Evolutionary conservation across 2,888 invertebrate genomes (phyloP).

Genomic region (Ectemnius cavifrons): DNA sequence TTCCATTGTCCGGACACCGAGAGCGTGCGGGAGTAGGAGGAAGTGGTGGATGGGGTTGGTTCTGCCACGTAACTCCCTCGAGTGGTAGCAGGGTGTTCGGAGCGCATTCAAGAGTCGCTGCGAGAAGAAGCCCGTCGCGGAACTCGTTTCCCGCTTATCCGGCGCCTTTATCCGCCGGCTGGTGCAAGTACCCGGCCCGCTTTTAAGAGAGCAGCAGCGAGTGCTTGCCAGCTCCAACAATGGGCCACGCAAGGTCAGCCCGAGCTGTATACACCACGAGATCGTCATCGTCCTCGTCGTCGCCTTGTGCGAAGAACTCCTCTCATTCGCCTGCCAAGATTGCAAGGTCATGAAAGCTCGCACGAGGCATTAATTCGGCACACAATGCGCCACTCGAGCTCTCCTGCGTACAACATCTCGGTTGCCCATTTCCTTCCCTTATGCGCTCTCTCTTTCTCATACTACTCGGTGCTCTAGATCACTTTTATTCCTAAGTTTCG

Average conservation of each 20-base stretch:
- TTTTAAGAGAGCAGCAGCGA: not conserved
- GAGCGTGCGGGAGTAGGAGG: not conserved
- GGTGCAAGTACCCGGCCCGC: not conserved
- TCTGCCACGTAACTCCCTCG: too few species aligned
- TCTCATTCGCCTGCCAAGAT: not conserved
- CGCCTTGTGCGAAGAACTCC: not conserved
- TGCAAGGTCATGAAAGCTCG: slow-evolving; percentile 9
- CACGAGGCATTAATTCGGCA: not conserved
- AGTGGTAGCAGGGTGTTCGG: too few species aligned
- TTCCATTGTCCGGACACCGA: slow-evolving; percentile 1
- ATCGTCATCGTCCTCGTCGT: not conserved
- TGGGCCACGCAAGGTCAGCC: not conserved
- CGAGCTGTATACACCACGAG: not conserved
- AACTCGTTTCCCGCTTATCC: slow-evolving; percentile 7
- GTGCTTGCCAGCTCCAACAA: not conserved
- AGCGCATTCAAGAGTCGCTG: too few species aligned
- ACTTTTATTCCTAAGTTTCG: too few species aligned
- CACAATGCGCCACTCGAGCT: too few species aligned
- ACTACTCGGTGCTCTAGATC: too few species aligned
- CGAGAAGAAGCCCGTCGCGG: too few species aligned
- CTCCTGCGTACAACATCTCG: too few species aligned
- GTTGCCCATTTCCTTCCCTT: too few species aligned
- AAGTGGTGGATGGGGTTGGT: too few species aligned
- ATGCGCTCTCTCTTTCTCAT: too few species aligned
- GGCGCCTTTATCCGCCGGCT: not conserved